Base-by-base conservation (phyloP, 2,113 vertebrate genomes). In the Poeciliopsis prolifica region DNA sequence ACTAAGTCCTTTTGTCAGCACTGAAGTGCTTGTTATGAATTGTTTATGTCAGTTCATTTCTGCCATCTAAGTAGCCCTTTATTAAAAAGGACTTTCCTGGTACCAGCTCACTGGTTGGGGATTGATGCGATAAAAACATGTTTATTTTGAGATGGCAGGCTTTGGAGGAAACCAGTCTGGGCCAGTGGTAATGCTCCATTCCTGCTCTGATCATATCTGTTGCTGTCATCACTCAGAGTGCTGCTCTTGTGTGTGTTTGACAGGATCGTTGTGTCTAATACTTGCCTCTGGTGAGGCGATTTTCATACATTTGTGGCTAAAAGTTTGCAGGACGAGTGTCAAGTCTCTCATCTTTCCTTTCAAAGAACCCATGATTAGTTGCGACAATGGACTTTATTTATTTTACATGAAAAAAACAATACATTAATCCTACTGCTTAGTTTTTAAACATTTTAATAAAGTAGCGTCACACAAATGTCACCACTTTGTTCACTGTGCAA, bases 161-260 rank as follows among this genome's bases (percentile, higher is more conserved):
- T 85, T 42, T 66, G 48, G 72, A 72, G 70, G 77, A 44, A 87
- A 35, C 42, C 66, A 72, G 78, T 54, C 42, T 28, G 61, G 65
- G 61, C 69, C 82, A 79, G 86, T 87, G 72, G 66, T 69, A 63
- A 65, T 65, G 70, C 48, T 61, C 48, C 29, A 65, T 84, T 86
- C 70, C 74, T 30, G 5, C 71, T 61, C 31, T 17, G 80, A 81
- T 83, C 33, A 78, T 67, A 79, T 76, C 62, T 83, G 70, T 87
- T 70, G 70, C 71, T 76, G 42, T 64, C 48, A 40, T 77, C 67
- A 71, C 8, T 85, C 76, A 70, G 67, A 68, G 58, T 3, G 65
- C 70, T 40, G 76, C 67, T 64, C 28, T 68, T 80, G 65, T 48
- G 19, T 35, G 48, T 81, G 82, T 85, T 48, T 79, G 86, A 87